These are phyloP conservation scores for Odontothrips loti DNA, from an alignment of 2,888 invertebrate species.

Conservation along the genomic window DNA sequence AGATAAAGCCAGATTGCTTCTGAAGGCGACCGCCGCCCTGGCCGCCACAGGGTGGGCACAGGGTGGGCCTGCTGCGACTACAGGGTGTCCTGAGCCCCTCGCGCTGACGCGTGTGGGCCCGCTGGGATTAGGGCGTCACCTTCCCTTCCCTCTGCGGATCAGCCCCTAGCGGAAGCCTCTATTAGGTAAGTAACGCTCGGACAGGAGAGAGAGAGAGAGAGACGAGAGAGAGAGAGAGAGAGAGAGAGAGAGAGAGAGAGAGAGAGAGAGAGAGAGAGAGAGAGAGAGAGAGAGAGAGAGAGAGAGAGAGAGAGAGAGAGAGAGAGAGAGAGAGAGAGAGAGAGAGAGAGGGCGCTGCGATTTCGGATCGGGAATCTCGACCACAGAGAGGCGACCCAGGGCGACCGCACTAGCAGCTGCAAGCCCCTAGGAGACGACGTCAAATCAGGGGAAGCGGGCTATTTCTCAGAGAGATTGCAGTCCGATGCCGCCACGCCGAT, in stretches of 20 bases:
- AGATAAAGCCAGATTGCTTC: neutral
- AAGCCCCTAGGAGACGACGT: no score
- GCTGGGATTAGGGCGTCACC: conserved; percentile 17
- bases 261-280: neutral
- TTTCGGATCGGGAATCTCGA: no score
- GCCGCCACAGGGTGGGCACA: neutral
- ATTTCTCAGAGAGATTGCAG: no score
- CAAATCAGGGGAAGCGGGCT: no score
- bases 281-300: neutral
- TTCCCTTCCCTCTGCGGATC: neutral
- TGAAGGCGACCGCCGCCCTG: neutral
- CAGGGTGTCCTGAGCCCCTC: neutral
- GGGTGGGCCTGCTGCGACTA: neutral
- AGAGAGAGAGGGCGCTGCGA: no score
- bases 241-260: neutral
- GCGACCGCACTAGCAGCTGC: no score
- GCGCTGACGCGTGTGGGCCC: conserved; percentile 1
- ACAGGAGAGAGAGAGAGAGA: neutral
- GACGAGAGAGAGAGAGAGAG: neutral
- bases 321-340: no score
- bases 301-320: neutral
- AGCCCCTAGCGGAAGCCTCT: conserved; percentile 18
- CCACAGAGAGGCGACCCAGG: no score
- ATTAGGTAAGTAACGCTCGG: conserved; percentile 24
- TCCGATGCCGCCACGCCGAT: no score